These are phyloP conservation scores for Australoheros scitulus DNA, from an alignment of 2,113 vertebrate species.

Conservation along the genomic window DNA sequence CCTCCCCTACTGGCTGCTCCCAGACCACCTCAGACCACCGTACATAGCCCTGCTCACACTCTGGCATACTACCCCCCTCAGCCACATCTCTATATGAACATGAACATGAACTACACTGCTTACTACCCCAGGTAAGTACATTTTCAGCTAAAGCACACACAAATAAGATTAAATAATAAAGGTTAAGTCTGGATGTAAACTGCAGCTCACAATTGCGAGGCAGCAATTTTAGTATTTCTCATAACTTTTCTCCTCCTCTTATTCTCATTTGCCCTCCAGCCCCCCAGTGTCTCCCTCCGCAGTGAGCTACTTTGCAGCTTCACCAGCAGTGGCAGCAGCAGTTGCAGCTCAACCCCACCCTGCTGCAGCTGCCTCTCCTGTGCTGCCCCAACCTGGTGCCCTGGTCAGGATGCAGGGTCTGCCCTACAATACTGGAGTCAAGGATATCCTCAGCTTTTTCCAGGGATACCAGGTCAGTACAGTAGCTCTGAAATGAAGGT, in stretches of 20 bases:
- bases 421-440: constrained; percentile 92
- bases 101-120: constrained; percentile 96
- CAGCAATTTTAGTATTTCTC: background rate
- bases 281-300: constrained; percentile 96
- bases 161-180: background rate
- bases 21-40: constrained; percentile 80
- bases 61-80: constrained; percentile 93
- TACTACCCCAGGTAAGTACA: constrained; percentile 92
- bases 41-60: constrained; percentile 81
- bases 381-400: constrained; percentile 88
- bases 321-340: constrained; percentile 85
- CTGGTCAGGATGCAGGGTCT: constrained; percentile 97
- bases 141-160: background rate
- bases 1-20: constrained; percentile 88
- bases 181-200: background rate
- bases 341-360: constrained; percentile 79
- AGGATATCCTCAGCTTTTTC: constrained; percentile 97
- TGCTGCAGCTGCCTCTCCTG: constrained; percentile 69
- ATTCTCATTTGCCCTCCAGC: constrained; percentile 66
- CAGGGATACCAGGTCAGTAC: constrained; percentile 94
- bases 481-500: background rate
- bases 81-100: constrained; percentile 88
- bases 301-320: constrained; percentile 89
- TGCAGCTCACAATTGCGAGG: background rate
- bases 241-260: background rate